Evolutionary conservation across 2,888 invertebrate genomes (phyloP).

Genomic region (Timema podura): DNA sequence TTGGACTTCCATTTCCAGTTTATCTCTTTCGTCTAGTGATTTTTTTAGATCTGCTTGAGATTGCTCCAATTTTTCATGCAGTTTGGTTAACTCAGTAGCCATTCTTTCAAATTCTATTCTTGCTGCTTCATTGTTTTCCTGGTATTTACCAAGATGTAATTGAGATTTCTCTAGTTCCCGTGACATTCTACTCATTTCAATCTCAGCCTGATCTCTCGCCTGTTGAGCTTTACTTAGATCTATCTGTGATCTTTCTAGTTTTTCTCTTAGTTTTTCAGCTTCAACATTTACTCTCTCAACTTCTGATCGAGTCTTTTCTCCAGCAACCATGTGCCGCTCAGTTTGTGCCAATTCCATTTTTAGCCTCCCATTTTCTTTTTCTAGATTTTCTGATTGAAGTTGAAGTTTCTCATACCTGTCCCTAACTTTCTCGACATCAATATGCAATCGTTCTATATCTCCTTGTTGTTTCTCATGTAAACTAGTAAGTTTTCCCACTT

Average conservation of each 20-base stretch:
- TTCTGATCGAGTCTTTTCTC: conserved; percentile 32
- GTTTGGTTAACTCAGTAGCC: conserved; percentile 73
- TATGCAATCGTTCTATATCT: conserved; percentile 78
- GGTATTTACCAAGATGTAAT: conserved; percentile 75
- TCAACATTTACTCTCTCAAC: conserved; percentile 60
- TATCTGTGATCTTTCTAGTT: conserved; percentile 69
- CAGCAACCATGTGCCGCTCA: conserved; percentile 41
- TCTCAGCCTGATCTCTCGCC: conserved; percentile 75
- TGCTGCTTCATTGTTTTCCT: conserved; percentile 76
- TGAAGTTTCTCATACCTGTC: conserved; percentile 84
- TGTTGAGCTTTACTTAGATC: conserved; percentile 49
- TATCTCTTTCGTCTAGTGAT: conserved; percentile 59
- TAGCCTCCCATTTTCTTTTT: conserved; percentile 70
- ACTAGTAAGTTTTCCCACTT: conserved; percentile 67
- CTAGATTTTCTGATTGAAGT: conserved; percentile 62
- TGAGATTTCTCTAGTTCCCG: conserved; percentile 85
- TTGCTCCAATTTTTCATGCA: conserved; percentile 75
- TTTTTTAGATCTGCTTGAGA: conserved; percentile 50
- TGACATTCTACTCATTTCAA: conserved; percentile 78
- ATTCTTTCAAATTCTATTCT: conserved; percentile 82
- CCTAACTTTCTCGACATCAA: conserved; percentile 83
- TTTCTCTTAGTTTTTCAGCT: conserved; percentile 78
- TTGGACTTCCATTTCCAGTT: conserved; percentile 63
- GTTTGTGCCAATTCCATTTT: conserved; percentile 58
- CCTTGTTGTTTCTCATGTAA: conserved; percentile 75